Conservation (phyloP, 2,797 vertebrate species). For the Sphenodon punctatus region DNA sequence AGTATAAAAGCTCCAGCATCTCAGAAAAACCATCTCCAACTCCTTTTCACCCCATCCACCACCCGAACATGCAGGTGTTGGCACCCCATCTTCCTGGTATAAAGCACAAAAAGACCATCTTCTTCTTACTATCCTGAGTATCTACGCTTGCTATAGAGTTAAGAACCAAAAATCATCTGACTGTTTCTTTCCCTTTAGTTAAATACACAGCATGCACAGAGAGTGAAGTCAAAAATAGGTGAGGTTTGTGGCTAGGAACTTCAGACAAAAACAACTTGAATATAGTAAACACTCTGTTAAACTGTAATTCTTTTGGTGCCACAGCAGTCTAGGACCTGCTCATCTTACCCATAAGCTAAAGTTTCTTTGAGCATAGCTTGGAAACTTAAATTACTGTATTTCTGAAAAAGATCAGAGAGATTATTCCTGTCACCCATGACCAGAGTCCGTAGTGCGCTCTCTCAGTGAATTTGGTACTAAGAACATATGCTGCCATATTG, state of each 20-base stretch:
- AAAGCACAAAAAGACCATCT: neutral
- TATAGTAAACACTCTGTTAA: too few species aligned
- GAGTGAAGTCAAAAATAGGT: neutral
- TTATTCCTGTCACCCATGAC: neutral
- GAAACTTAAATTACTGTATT: slow-evolving; percentile 6
- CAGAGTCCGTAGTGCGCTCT: too few species aligned
- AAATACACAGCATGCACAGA: neutral
- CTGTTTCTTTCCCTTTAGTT: fast-evolving
- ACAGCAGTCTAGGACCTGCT: slow-evolving; percentile 32
- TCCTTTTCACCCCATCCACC: neutral
- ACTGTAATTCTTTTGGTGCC: slow-evolving; percentile 20
- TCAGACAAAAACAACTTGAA: slow-evolving; percentile 17
- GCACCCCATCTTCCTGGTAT: neutral
- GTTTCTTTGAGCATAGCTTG: neutral
- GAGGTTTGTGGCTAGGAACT: neutral
- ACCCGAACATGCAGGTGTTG: neutral
- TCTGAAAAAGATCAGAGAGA: neutral
- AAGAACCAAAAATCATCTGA: neutral
- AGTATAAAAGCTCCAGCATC: neutral
- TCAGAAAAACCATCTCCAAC: neutral
- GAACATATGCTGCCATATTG: too few species aligned
- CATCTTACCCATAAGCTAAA: neutral
- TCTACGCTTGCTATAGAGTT: fast-evolving
- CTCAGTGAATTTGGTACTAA: too few species aligned
- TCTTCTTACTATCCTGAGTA: neutral